Conservation (phyloP, 2,797 vertebrate species). For the Falco berigora region DNA sequence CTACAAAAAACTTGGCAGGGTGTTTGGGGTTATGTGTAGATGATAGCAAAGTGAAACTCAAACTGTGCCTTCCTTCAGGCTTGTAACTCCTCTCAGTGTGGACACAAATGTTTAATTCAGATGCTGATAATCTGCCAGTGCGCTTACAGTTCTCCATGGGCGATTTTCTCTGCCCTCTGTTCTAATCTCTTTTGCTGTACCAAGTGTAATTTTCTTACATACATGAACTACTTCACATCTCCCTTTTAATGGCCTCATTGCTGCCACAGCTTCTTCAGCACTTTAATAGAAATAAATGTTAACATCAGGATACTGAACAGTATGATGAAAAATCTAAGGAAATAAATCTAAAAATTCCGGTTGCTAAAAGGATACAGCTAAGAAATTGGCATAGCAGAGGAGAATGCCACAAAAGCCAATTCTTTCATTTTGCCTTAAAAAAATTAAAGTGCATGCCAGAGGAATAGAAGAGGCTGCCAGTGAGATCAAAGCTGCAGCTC, state of each 20-base stretch:
- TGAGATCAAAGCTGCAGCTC: conserved; percentile 14
- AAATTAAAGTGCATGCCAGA: not conserved
- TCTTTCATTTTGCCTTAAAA: not conserved
- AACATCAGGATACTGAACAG: not conserved
- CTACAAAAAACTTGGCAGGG: not conserved
- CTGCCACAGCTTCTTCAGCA: not conserved
- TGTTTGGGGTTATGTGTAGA: not conserved
- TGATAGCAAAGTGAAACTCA: not conserved
- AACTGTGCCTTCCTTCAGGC: not conserved
- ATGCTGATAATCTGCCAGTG: not conserved
- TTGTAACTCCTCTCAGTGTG: not conserved
- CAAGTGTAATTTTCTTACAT: not conserved
- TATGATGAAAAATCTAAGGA: not conserved
- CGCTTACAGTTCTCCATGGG: not conserved
- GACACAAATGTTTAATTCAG: not conserved
- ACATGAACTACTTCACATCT: not conserved
- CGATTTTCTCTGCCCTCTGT: not conserved
- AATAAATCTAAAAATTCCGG: not conserved
- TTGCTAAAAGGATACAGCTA: not conserved
- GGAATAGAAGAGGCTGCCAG: not conserved
- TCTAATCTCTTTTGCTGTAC: not conserved
- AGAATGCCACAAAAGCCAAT: not conserved
- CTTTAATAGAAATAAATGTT: not conserved
- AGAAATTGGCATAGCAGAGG: not conserved
- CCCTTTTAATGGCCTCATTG: not conserved